phyloP scores from a whole-genome alignment of 2,888 invertebrate species.

The Drosophila bunnanda region DNA sequence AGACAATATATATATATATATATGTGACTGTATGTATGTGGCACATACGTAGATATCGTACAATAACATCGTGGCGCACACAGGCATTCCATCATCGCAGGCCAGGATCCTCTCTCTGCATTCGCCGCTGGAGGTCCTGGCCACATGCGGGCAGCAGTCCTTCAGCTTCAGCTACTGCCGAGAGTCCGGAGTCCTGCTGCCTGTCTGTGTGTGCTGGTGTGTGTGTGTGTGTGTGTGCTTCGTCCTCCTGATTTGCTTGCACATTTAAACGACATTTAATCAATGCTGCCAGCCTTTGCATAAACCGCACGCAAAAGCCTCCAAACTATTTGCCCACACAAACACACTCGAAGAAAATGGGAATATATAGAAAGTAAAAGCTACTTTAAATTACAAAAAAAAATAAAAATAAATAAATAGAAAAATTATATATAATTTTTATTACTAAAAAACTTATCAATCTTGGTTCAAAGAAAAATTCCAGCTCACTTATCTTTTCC shows the following conservation, averaged over 20 bases:
- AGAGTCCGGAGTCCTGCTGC: neutral
- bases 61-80: constrained; percentile 48
- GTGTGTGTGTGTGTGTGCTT: constrained; percentile 8
- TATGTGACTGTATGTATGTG: neutral
- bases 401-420: neutral
- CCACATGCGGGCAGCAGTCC: constrained; percentile 50
- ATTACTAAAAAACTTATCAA: too few species aligned
- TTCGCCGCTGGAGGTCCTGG: constrained; percentile 38
- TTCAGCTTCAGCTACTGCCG: neutral
- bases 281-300: constrained; percentile 58
- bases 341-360: constrained; percentile 11
- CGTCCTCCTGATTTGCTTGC: constrained; percentile 60
- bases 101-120: constrained; percentile 3
- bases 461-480: too few species aligned
- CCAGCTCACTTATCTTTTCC: too few species aligned
- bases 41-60: neutral
- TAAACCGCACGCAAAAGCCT: constrained; percentile 55
- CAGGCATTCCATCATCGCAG: constrained; percentile 43
- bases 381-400: neutral
- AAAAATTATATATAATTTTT: neutral
- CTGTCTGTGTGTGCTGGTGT: neutral
- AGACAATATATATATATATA: neutral
- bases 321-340: constrained; percentile 54
- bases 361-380: neutral
- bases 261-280: constrained; percentile 74